phyloP scores from a whole-genome alignment of 2,888 invertebrate species.

The Spilarctia lutea region DNA sequence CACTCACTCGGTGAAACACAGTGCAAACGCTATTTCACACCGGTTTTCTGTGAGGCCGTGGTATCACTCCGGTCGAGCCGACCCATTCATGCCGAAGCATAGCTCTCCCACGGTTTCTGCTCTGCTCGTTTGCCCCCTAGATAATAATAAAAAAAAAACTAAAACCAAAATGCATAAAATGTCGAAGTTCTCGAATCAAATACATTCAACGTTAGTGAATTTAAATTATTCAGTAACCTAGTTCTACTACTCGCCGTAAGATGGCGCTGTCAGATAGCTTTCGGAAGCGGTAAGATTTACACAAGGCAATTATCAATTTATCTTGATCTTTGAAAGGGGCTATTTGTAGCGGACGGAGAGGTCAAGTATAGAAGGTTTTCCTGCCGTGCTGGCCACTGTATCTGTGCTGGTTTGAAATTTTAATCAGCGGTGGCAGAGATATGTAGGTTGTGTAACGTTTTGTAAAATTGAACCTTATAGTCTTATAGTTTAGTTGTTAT shows the following conservation, averaged over 20 bases:
- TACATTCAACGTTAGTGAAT: constrained; percentile 6
- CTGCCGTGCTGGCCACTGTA: constrained; percentile 43
- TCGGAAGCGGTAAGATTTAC: constrained; percentile 62
- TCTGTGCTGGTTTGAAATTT: constrained; percentile 38
- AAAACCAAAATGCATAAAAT: neutral
- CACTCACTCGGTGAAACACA: too few species aligned
- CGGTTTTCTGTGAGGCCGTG: too few species aligned
- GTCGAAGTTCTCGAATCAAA: constrained; percentile 1
- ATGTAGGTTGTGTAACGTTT: neutral
- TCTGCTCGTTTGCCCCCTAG: too few species aligned
- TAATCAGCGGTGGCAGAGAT: constrained; percentile 34
- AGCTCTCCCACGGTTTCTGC: too few species aligned
- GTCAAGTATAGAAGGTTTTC: constrained; percentile 30
- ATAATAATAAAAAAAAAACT: too few species aligned
- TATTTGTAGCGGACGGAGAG: constrained; percentile 27
- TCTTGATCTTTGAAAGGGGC: constrained; percentile 46
- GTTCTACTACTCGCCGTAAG: constrained; percentile 50
- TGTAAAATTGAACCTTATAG: neutral
- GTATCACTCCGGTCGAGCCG: too few species aligned
- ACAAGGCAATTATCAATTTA: constrained; percentile 47
- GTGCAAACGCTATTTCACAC: too few species aligned
- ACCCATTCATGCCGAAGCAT: too few species aligned
- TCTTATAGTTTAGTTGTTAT: too few species aligned
- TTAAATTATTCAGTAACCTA: constrained; percentile 49
- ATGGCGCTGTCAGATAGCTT: constrained; percentile 58